Conservation (phyloP, 2,113 vertebrate species). For the Grallaria varia region DNA sequence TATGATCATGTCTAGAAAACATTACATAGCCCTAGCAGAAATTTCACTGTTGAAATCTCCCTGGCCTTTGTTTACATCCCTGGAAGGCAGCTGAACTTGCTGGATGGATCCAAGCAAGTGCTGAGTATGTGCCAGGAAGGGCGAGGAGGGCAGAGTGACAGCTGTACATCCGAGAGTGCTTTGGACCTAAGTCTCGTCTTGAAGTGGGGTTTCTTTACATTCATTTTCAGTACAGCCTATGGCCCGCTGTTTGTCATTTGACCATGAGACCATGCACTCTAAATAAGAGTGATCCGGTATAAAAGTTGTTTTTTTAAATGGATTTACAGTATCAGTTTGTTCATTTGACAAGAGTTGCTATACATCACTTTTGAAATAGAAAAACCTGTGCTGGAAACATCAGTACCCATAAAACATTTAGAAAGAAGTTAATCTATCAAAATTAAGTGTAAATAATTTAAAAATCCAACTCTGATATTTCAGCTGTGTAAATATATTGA, state of each 20-base stretch:
- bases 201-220: neutral
- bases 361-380: neutral
- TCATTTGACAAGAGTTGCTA: neutral
- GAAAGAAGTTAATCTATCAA: conserved; percentile 57
- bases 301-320: neutral
- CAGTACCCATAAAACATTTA: conserved; percentile 42
- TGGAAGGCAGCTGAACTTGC: conserved; percentile 14
- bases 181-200: neutral
- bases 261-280: accelerated
- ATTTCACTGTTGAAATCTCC: neutral
- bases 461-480: conserved; percentile 34
- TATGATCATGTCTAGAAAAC: neutral
- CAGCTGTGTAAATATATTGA: conserved; percentile 25
- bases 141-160: neutral
- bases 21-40: neutral
- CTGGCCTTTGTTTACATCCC: conserved; percentile 21
- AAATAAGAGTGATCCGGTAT: neutral
- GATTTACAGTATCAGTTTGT: neutral
- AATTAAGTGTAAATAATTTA: conserved; percentile 31
- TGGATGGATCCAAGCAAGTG: neutral
- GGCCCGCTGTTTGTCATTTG: neutral
- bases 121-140: neutral
- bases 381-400: neutral
- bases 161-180: accelerated
- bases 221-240: neutral